Evolutionary conservation across 2,888 invertebrate species (phyloP), one percentile per base, ranked within the genome.

Genomic region (Mongoloraphidia duomilia): DNA sequence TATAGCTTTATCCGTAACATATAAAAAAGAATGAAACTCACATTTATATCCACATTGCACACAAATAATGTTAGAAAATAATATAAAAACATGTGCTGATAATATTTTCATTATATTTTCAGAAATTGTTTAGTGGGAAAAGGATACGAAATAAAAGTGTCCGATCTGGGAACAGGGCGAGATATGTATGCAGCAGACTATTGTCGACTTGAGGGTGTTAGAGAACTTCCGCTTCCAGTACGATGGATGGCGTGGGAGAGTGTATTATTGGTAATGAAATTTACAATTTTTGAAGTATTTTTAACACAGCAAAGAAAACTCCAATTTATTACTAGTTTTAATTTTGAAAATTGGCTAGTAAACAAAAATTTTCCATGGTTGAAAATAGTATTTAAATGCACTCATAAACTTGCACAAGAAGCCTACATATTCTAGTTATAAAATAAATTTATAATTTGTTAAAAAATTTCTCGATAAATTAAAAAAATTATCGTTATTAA

Each of bases 161-260:
- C 80, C 54, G 84, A 86, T 63, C 74, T 86, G 60, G 86, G 84
- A 49, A 75, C 80, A 65, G 81, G 81, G 59, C 74, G 84, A 57
- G 75, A 73, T 59, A 72, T 80, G 53, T 87, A 87, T 67, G 71
- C 75, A 44, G 73, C 78, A 49, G 90, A 91, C 68, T 91, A 90
- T 66, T 88, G 82, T 70, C 77, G 80, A 62, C 72, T 84, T 56
- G 83, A 84, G 59, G 84, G 80, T 50, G 71, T 77, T 54, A 76
- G 78, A 50, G 63, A 68, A 53, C 65, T 67, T 57, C 74, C 77
- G 33, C 70, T 90, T 58, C 89, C 90, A 14, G 79, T 91, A 57
- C 73, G 90, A 59, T 89, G 88, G 88, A 87, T 89, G 87, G 81
- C 87, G 17, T 88, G 87, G 86, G 88, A 89, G 65, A 83, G 84